Evolutionary conservation across 2,113 vertebrate genomes (phyloP), one percentile per base, ranked within the genome.

Genomic region (Ochotona princeps): DNA sequence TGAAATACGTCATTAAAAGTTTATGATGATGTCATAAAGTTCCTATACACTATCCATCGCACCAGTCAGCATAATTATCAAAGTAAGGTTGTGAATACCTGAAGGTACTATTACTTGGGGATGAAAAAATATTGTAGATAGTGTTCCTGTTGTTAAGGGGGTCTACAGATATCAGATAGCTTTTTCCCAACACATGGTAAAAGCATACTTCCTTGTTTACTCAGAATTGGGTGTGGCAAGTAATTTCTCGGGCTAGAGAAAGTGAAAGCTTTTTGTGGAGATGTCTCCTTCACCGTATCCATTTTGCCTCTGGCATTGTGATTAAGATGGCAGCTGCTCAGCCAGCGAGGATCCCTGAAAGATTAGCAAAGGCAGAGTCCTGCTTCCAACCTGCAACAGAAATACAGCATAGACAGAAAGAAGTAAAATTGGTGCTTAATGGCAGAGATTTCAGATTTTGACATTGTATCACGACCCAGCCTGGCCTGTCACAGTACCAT

Each of bases 1-100:
- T 80, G 65, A 94, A 94, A 63, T 96, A 51, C 84, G 26, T 94
- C 87, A 91, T 91, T 94, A 94, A 61, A 92, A 90, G 79, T 90
- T 92, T 93, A 92, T 90, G 70, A 88, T 74, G 84, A 89, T 26
- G 89, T 38, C 74, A n/a, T 80, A 84, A 90, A 92, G 65, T 84
- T 87, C 72, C 87, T 90, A 82, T 70, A 91, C 89, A 95, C 83
- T 93, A 85, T 83, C 87, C 91, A 76, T 74, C 76, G 60, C 66
- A 87, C 57, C 87, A 82, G 76, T 93, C 93, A 95, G 88, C 92
- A 90, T 90, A 93, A 90, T 49, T 78, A 78, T 93, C 82, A 85
- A 75, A 81, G 83, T 66, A 61, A 79, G 82, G 90, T 67, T 78
- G 49, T 66, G 81, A 95, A 78, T 44, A 74, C 47, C 49, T 95